Evolutionary conservation across 2,113 vertebrate genomes (phyloP).

Genomic region (Ochotona princeps): DNA sequence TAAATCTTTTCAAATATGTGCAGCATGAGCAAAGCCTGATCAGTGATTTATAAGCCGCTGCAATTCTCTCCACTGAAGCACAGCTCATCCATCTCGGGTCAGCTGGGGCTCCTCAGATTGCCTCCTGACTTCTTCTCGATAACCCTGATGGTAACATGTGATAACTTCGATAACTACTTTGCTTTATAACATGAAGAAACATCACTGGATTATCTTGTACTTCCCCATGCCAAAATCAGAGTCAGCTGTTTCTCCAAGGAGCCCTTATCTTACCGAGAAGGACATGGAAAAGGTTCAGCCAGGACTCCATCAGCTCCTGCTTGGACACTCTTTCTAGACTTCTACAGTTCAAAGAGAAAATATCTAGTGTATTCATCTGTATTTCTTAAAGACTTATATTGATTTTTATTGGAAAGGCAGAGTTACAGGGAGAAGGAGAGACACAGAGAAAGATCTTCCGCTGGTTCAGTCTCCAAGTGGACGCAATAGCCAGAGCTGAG

Average conservation of each 20-base stretch:
- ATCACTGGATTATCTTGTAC: not conserved
- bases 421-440: too few relatives aligned
- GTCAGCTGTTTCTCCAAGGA: constrained; percentile 30
- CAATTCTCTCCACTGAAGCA: not conserved
- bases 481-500: too few relatives aligned
- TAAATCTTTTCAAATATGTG: not conserved
- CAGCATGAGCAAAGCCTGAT: not conserved
- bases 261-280: not conserved
- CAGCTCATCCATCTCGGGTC: not conserved
- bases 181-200: not conserved
- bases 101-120: not conserved
- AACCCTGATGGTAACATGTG: not conserved
- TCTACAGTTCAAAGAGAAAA: constrained; percentile 9
- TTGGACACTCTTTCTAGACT: not conserved
- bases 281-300: not conserved
- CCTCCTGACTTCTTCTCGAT: not conserved
- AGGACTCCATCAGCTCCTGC: not conserved
- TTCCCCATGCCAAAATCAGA: not conserved
- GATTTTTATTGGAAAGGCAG: too few relatives aligned
- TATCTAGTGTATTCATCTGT: not conserved
- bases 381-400: too few relatives aligned
- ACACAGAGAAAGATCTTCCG: too few relatives aligned
- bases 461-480: too few relatives aligned
- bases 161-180: not conserved
- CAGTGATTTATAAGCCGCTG: not conserved